phyloP scores from a whole-genome alignment of 2,113 vertebrate genomes.

The Hystrix brachyura region DNA sequence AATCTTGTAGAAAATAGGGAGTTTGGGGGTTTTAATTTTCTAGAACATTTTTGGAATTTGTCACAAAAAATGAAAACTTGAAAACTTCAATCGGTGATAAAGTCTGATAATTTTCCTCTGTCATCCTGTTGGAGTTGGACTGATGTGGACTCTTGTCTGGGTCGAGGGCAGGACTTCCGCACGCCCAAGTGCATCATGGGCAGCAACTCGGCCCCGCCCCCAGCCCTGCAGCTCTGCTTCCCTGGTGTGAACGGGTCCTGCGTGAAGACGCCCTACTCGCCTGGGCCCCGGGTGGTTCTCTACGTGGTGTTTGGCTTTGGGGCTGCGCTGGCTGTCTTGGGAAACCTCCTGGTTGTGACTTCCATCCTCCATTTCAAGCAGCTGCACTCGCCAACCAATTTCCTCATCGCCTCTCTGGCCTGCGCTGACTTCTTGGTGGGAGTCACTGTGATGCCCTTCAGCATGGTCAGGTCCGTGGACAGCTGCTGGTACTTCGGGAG shows the following conservation, averaged over 20 bases:
- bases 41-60: neutral
- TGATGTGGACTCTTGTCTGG: neutral
- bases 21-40: neutral
- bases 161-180: neutral
- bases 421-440: constrained; percentile 77
- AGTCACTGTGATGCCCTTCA: constrained; percentile 75
- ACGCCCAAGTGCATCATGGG: neutral
- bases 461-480: constrained; percentile 76
- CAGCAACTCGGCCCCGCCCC: neutral
- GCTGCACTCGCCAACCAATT: constrained; percentile 77
- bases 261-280: constrained; percentile 82
- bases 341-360: constrained; percentile 89
- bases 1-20: neutral
- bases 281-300: constrained; percentile 80
- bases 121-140: neutral
- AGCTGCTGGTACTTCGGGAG: constrained; percentile 82
- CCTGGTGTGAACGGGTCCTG: constrained; percentile 60
- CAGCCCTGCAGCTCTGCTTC: constrained; percentile 25
- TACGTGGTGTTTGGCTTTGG: constrained; percentile 85
- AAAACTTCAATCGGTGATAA: neutral
- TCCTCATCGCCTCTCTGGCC: constrained; percentile 75
- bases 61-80: neutral
- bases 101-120: neutral
- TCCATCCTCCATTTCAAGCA: constrained; percentile 85
- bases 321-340: constrained; percentile 86